Percentiles rank a stretch among this genome's conserved stretches.
Evolutionary conservation across 2,797 vertebrate genomes (phyloP).

Genomic region (Squalus acanthias): DNA sequence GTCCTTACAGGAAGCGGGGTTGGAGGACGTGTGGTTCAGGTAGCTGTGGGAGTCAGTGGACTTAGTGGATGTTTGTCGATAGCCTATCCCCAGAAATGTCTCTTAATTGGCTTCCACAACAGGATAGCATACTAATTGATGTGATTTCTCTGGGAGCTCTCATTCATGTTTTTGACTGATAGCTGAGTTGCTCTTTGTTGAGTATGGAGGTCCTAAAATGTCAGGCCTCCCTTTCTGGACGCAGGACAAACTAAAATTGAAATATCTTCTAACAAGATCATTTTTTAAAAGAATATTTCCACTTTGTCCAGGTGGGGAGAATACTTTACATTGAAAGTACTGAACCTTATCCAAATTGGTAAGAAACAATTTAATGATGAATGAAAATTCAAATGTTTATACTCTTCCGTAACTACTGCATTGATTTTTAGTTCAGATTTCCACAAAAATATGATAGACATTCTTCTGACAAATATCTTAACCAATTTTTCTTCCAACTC

Average conservation of each 20-base stretch:
- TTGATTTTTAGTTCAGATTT: background rate
- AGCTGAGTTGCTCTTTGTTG: background rate
- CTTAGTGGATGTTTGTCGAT: too few relatives aligned
- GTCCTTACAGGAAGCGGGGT: too few relatives aligned
- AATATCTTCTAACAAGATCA: background rate
- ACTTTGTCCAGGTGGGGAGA: background rate
- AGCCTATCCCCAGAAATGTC: too few relatives aligned
- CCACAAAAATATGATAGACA: background rate
- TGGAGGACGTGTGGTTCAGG: too few relatives aligned
- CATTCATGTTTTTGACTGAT: background rate
- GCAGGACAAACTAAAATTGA: background rate
- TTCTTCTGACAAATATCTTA: background rate
- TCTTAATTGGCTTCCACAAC: background rate
- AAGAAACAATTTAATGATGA: background rate
- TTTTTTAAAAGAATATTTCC: background rate
- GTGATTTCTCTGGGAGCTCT: background rate
- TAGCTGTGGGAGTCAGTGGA: too few relatives aligned
- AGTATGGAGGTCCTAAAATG: background rate
- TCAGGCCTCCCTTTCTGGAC: background rate
- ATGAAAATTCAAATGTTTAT: background rate
- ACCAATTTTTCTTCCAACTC: background rate
- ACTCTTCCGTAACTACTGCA: background rate
- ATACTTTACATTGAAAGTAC: background rate
- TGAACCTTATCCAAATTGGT: background rate
- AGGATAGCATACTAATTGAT: background rate